Evolutionary conservation across 1,140 invertebrate genomes (phyloP).

Genomic region (Caenorhabditis briggsae): DNA sequence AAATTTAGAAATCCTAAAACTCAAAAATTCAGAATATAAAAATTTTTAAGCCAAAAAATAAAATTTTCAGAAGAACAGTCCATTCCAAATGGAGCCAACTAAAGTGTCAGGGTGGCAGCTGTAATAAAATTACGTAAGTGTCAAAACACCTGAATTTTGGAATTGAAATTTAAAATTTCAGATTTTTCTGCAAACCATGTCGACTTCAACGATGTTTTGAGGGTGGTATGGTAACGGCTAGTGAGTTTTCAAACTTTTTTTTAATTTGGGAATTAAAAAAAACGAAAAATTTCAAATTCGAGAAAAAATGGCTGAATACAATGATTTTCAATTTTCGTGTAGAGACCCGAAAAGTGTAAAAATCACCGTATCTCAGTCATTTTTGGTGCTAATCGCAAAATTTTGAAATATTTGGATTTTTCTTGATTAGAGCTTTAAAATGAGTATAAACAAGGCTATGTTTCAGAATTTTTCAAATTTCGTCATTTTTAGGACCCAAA

Average conservation of each 20-base stretch:
- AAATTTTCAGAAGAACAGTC: neutral
- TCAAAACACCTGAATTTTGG: neutral
- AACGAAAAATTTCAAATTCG: neutral
- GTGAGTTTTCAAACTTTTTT: neutral
- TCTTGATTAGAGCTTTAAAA: neutral
- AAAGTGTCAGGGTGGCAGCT: conserved; percentile 13
- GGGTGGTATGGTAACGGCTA: neutral
- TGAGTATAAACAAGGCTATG: conserved; percentile 6
- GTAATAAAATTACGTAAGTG: neutral
- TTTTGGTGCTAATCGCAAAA: neutral
- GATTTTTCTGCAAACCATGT: conserved; percentile 15
- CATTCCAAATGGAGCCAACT: conserved; percentile 5
- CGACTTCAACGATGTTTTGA: conserved; percentile 11
- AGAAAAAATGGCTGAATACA: neutral
- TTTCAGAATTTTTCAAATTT: neutral
- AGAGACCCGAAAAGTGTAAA: neutral
- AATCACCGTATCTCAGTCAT: neutral
- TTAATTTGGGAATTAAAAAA: neutral
- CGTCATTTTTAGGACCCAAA: no score
- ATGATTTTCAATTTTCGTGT: no score
- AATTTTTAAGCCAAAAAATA: no score
- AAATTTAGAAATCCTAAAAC: no score
- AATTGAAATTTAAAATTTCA: neutral
- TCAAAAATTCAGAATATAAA: no score
- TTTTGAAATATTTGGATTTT: neutral